Evolutionary conservation across 2,888 invertebrate species (phyloP).

Genomic region (Netelia inedita): DNA sequence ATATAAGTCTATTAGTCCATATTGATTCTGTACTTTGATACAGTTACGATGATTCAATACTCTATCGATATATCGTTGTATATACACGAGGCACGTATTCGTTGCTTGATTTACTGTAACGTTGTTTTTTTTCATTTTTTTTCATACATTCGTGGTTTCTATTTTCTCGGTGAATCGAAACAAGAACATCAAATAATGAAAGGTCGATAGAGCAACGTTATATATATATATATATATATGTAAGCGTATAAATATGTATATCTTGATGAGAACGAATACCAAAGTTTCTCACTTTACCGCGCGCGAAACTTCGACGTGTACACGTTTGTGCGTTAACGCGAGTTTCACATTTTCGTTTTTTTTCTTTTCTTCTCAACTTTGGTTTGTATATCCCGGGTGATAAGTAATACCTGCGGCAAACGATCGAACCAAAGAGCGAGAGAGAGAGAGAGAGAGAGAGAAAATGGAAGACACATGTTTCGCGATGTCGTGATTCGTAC

Average conservation of each 20-base stretch:
- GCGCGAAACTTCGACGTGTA: conserved; percentile 20
- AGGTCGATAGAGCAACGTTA: neutral
- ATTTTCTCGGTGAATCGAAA: conserved; percentile 32
- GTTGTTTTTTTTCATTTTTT: conserved; percentile 4
- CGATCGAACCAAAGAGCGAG: neutral
- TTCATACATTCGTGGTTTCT: neutral
- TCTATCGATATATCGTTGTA: neutral
- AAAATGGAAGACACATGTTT: conserved; percentile 64
- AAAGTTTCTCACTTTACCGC: conserved; percentile 45
- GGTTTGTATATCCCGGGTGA: conserved; percentile 36
- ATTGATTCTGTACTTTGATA: conserved; percentile 53
- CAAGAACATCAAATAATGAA: conserved; percentile 25
- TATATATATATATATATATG: neutral
- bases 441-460: conserved; percentile 21
- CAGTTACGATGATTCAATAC: conserved; percentile 59
- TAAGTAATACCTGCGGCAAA: conserved; percentile 26
- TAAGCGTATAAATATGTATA: neutral
- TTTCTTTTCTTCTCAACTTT: conserved; percentile 23
- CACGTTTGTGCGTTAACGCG: neutral
- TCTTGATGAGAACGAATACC: conserved; percentile 49
- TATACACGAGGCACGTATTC: conserved; percentile 17
- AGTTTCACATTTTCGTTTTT: conserved; percentile 13
- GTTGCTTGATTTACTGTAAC: conserved; percentile 11
- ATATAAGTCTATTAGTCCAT: conserved; percentile 28
- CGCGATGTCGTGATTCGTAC: conserved; percentile 69